These are phyloP conservation scores for Falco cherrug DNA, from an alignment of 2,797 vertebrate species.

Conservation along the genomic window DNA sequence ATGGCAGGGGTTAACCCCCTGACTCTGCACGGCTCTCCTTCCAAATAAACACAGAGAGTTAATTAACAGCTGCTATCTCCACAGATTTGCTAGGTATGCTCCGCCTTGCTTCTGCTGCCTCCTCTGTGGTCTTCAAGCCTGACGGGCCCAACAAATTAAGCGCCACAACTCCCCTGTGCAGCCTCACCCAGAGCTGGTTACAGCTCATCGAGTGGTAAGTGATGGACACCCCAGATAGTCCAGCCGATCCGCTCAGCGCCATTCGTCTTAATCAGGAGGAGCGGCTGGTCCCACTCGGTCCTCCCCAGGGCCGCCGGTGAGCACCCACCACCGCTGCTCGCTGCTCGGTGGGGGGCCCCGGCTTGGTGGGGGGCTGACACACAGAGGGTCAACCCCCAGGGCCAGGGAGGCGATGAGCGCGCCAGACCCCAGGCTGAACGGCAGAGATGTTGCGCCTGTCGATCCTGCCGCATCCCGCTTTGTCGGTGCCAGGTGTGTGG, in stretches of 20 bases:
- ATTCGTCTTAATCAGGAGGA: conserved; percentile 55
- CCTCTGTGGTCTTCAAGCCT: conserved; percentile 44
- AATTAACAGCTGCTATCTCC: conserved; percentile 37
- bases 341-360: conserved; percentile 49
- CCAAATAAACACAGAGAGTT: conserved; percentile 46
- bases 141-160: not conserved
- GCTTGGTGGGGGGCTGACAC: too few relatives aligned
- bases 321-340: not conserved
- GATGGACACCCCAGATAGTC: conserved; percentile 43
- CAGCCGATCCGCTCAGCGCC: not conserved
- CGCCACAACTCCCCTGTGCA: not conserved
- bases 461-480: not conserved
- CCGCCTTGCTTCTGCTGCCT: not conserved
- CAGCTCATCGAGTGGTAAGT: conserved; percentile 38
- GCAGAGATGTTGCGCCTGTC: conserved; percentile 5
- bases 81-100: conserved; percentile 21
- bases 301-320: not conserved
- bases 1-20: not conserved
- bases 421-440: conserved; percentile 48
- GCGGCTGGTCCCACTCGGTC: not conserved
- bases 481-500: accelerated
- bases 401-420: conserved; percentile 22
- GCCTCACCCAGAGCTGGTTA: not conserved
- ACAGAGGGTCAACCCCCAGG: not conserved
- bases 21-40: not conserved